A percentile compares a stretch with the other conserved stretches of the same genome.
Evolutionary conservation across 2,888 invertebrate genomes (phyloP).

Genomic region (Ornithoptera alexandrae): DNA sequence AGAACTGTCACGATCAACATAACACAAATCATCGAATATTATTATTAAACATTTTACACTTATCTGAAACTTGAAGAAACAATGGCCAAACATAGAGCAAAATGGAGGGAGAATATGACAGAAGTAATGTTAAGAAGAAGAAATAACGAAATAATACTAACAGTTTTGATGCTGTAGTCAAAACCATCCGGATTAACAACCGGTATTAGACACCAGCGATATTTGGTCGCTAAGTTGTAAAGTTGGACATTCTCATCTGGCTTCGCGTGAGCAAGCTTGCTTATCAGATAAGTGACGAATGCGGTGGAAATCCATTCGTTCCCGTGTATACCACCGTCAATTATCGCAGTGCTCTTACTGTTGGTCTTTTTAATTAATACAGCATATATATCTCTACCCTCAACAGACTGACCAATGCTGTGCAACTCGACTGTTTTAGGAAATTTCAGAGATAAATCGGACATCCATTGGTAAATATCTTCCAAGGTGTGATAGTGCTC

Average conservation of each 20-base stretch:
- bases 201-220: slow-evolving; percentile 86
- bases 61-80: too few species aligned
- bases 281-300: slow-evolving; percentile 79
- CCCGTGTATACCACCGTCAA: slow-evolving; percentile 84
- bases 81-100: too few species aligned
- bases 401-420: slow-evolving; percentile 64
- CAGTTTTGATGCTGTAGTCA: slow-evolving; percentile 57
- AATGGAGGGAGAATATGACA: too few species aligned
- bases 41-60: too few species aligned
- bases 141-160: slow-evolving; percentile 32
- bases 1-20: too few species aligned
- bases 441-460: slow-evolving; percentile 61
- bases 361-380: slow-evolving; percentile 40
- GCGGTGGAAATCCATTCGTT: slow-evolving; percentile 87
- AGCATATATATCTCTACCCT: slow-evolving; percentile 64
- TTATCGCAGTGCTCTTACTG: slow-evolving; percentile 67
- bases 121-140: too few species aligned
- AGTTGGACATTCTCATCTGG: slow-evolving; percentile 56
- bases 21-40: too few species aligned
- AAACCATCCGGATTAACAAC: slow-evolving; percentile 88
- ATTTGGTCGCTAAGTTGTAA: slow-evolving; percentile 59
- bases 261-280: slow-evolving; percentile 65
- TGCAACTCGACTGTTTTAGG: slow-evolving; percentile 56
- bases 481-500: slow-evolving; percentile 78
- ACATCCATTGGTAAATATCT: slow-evolving; percentile 81